Evolutionary conservation across 2,888 invertebrate genomes (phyloP).

Genomic region (Mantis religiosa): DNA sequence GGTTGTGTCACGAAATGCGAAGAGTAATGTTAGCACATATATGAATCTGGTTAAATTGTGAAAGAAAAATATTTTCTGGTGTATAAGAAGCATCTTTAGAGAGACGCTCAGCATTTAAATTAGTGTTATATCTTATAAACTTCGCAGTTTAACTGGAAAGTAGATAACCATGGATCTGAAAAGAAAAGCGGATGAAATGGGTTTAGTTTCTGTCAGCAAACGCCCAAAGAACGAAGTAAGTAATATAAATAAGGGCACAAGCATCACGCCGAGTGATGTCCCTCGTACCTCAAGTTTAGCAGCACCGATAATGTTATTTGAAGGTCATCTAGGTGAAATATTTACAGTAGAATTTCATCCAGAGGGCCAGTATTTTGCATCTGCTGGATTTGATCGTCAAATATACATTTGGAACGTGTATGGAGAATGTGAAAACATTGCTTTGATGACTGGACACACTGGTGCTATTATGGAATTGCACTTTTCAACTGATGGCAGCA

Average conservation of each 20-base stretch:
- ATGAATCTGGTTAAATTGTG: too few relatives aligned
- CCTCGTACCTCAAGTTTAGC: slow-evolving; percentile 81
- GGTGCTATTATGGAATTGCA: slow-evolving; percentile 93
- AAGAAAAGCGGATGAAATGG: slow-evolving; percentile 59
- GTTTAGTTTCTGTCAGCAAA: slow-evolving; percentile 52
- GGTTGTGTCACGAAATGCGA: too few relatives aligned
- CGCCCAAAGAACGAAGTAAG: slow-evolving; percentile 63
- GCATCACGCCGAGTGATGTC: slow-evolving; percentile 62
- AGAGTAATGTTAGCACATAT: too few relatives aligned
- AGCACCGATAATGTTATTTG: slow-evolving; percentile 92
- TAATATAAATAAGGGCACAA: slow-evolving; percentile 47
- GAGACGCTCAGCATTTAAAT: too few relatives aligned
- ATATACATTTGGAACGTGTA: slow-evolving; percentile 97
- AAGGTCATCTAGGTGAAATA: slow-evolving; percentile 96
- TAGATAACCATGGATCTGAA: slow-evolving; percentile 49
- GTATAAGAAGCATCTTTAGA: too few relatives aligned
- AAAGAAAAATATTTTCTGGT: too few relatives aligned
- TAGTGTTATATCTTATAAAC: too few relatives aligned
- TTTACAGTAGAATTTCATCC: slow-evolving; percentile 92
- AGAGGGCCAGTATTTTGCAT: slow-evolving; percentile 90
- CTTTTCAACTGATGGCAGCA: slow-evolving; percentile 79
- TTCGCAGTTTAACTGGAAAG: too few relatives aligned
- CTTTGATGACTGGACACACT: slow-evolving; percentile 88
- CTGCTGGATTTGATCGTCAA: slow-evolving; percentile 91
- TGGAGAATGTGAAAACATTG: slow-evolving; percentile 96